These are phyloP conservation scores for Madoqua kirkii DNA, from an alignment of 2,113 vertebrate genomes.

Conservation along the genomic window DNA sequence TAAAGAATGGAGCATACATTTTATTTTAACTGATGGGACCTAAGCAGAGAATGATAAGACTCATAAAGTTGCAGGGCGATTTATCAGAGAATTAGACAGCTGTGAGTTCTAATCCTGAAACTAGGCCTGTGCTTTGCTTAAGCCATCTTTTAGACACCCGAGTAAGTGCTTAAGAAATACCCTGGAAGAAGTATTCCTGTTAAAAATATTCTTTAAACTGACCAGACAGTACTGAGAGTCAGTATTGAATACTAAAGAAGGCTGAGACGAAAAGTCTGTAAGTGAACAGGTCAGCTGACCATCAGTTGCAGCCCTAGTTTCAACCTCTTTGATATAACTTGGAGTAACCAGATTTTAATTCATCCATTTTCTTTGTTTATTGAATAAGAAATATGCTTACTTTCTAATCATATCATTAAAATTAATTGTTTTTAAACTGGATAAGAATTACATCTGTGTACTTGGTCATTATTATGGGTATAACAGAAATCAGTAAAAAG, in stretches of 20 bases:
- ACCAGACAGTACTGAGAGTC: not conserved
- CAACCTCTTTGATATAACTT: not conserved
- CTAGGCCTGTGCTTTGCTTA: not conserved
- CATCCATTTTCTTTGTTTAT: not conserved
- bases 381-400: not conserved
- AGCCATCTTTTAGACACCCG: not conserved
- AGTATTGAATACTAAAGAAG: not conserved
- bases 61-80: not conserved
- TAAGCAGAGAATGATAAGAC: not conserved
- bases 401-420: not conserved
- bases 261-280: not conserved
- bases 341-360: conserved; percentile 13
- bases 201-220: not conserved
- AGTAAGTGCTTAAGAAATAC: not conserved
- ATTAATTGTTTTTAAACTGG: conserved; percentile 14
- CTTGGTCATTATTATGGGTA: conserved; percentile 8
- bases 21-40: not conserved
- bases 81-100: not conserved
- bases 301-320: not conserved
- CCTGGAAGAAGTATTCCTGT: not conserved
- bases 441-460: not conserved
- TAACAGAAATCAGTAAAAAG: not conserved
- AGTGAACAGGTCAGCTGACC: not conserved
- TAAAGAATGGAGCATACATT: not conserved
- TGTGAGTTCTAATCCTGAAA: conserved; percentile 8